phyloP scores from a whole-genome alignment of 2,888 invertebrate species.

The Lasioglossum morio region DNA sequence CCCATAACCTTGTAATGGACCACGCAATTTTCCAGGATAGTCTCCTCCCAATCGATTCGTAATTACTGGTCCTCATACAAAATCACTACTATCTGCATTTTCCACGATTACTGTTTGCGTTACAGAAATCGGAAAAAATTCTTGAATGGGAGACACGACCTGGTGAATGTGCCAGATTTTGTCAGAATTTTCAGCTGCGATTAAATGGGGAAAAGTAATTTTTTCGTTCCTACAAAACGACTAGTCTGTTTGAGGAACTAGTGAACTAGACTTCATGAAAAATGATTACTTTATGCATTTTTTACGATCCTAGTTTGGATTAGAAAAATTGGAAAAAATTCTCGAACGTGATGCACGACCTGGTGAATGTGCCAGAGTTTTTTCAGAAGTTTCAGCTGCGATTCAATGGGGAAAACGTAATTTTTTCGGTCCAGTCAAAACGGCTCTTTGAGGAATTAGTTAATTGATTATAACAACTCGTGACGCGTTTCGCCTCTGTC shows the following conservation, averaged over 20 bases:
- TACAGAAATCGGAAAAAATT: too few species aligned
- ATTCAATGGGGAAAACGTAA: neutral
- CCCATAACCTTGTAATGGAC: neutral
- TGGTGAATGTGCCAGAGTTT: neutral
- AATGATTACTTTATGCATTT: accelerated
- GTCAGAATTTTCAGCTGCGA: too few species aligned
- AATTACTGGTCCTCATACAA: neutral
- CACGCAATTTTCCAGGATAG: neutral
- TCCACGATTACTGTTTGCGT: too few species aligned
- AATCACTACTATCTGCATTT: too few species aligned
- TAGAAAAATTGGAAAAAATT: neutral
- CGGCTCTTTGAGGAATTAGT: too few species aligned
- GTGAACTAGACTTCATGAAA: too few species aligned
- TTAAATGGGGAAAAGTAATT: neutral
- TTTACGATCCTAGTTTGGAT: neutral
- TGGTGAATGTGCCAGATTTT: too few species aligned
- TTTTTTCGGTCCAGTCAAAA: too few species aligned
- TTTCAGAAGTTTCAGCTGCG: neutral
- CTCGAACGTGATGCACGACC: accelerated
- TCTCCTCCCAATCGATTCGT: neutral
- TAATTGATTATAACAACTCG: too few species aligned
- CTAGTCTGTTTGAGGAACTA: too few species aligned
- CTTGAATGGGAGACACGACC: accelerated
- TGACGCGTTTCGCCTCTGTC: too few species aligned
- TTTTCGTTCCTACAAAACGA: too few species aligned